Base-by-base conservation (phyloP, 2,888 invertebrate genomes). In the Epistrophe eligans region DNA sequence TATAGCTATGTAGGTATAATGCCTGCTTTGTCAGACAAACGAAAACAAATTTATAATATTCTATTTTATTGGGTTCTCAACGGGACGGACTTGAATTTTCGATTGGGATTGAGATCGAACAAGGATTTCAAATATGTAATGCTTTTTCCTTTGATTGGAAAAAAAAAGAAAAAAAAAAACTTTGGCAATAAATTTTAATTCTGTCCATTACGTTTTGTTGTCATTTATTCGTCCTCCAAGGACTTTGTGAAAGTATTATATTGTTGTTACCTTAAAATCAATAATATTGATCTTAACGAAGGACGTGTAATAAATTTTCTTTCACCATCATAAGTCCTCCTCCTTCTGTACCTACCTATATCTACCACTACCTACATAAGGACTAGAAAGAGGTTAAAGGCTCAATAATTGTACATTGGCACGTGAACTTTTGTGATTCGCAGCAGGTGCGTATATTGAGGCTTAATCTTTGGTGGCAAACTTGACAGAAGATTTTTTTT, bases 101-200 rank as follows among this genome's bases (percentile, higher is more conserved):
- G 55, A 55, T 19, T n/a, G n/a, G n/a, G n/a, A n/a, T n/a, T 9
- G 7, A 15, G 8, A 38, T 43, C 38, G 48, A 38, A 70, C 19
- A 52, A 38, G 45, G 17, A 52, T 67, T 55, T 15, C 52, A 10
- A 13, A 40, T 8, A 19, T 8, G 15, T 24, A 70, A 57, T 64
- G 43, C 62, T 48, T 50, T 58, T 66, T 50, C 50, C 2, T 50
- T 57, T 50, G 66, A 67, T 35, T 52, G 67, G 13, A 40, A 35
- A 35, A 43, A 43, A 43, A 17, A 13, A 66, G n/a, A 60, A 0
- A 19, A 60, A 38, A 38, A n/a, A 5, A 48, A 66, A 66, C 74
- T 74, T 74, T 60, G 32, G 19, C 66, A 74, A 80, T 74, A 80
- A 80, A 74, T 80, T 62, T 67, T 52, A 43, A 73, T 60, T 74